These are phyloP conservation scores for Pomatostomus ruficeps DNA, from an alignment of 2,113 vertebrate species.

Conservation along the genomic window DNA sequence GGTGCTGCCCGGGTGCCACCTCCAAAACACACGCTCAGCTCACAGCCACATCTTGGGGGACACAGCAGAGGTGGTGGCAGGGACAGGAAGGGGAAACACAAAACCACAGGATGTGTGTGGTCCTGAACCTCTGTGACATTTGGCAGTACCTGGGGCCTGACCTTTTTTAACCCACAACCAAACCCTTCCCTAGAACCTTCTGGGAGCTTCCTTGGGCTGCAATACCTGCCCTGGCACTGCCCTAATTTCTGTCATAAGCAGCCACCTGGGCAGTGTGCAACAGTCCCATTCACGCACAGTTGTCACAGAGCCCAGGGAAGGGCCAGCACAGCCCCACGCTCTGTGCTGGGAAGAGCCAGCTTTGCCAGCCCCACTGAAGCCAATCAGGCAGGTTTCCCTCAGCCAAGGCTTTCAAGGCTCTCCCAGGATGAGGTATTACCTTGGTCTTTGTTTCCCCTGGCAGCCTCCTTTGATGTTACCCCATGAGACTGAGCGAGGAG, in stretches of 20 bases:
- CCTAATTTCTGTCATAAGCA: background rate
- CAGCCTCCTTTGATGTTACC: background rate
- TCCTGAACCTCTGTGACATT: background rate
- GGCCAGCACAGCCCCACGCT: background rate
- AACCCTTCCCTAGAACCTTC: background rate
- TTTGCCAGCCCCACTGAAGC: background rate
- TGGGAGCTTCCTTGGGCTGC: background rate
- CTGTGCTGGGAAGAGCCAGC: background rate
- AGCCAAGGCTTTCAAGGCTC: background rate
- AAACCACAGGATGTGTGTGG: background rate
- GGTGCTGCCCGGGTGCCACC: background rate
- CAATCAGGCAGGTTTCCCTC: background rate
- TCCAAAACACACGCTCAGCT: background rate
- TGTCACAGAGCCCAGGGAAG: background rate
- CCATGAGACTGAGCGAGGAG: background rate
- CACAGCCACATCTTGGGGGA: background rate
- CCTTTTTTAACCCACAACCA: background rate
- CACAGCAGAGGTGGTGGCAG: background rate
- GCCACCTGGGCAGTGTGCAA: background rate
- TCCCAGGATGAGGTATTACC: background rate
- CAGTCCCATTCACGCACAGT: accelerated
- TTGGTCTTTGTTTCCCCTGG: background rate
- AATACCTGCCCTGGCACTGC: background rate
- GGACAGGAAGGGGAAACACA: accelerated
- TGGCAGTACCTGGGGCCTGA: background rate